A percentile compares a stretch with the other conserved stretches of the same genome.
Evolutionary conservation across 2,888 invertebrate genomes (phyloP).

Genomic region (Stenchaetothrips biformis): DNA sequence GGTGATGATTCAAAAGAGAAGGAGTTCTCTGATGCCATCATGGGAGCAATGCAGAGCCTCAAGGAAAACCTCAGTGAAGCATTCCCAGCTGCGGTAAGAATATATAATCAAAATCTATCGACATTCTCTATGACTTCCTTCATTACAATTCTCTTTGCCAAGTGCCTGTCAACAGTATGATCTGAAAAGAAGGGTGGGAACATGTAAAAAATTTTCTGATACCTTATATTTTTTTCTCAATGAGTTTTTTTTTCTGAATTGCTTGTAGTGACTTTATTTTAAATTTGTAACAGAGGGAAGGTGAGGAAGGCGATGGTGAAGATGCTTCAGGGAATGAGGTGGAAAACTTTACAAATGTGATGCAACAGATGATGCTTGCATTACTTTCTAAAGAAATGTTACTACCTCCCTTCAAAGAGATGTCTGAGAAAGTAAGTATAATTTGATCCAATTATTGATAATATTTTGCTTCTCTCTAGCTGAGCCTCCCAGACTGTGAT

Average conservation of each 20-base stretch:
- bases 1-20: background rate
- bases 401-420: background rate
- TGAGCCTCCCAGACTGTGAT: background rate
- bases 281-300: background rate
- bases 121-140: too few species aligned
- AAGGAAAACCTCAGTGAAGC: background rate
- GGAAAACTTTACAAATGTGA: background rate
- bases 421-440: constrained; percentile 6
- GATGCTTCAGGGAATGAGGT: background rate
- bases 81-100: constrained; percentile 1
- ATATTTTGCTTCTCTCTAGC: background rate
- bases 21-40: background rate
- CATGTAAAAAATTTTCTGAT: background rate
- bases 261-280: background rate
- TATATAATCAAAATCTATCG: too few species aligned
- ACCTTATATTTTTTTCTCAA: background rate
- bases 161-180: background rate
- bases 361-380: constrained; percentile 6
- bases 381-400: background rate
- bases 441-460: background rate
- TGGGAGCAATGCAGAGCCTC: background rate
- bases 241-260: background rate
- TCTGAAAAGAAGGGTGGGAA: background rate
- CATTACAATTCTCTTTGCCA: background rate
- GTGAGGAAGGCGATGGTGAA: constrained; percentile 3